Evolutionary conservation across 2,113 vertebrate species (phyloP), one percentile per base, ranked within the genome.

Genomic region (Catharus minimus): DNA sequence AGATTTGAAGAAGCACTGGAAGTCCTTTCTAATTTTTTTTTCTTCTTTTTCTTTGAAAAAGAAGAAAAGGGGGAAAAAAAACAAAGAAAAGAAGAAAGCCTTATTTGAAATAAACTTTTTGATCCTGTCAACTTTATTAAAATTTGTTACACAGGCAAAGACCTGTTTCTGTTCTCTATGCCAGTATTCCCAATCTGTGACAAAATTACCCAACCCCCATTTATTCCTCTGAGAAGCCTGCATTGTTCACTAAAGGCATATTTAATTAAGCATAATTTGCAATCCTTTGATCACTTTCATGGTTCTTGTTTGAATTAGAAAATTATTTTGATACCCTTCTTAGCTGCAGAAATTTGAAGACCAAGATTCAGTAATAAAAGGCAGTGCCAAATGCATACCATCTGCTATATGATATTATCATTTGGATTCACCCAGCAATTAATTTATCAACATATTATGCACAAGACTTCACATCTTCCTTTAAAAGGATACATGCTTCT

Each of bases 231-330:
- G 68, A 91, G 75, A 88, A 88, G 14, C 15, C 36, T 44, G 10
- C 15, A 55, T 90, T 86, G 39, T 88, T 80, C 67, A 62, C 30
- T 86, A 44, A 80, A 90, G n/a, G 7, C 38, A 64, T 88, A 73
- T 82, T 77, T 92, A 84, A 87, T 85, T 91, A 79, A 53, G 17
- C 6, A 41, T 60, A 56, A 79, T 92, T 90, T 86, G 11, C 56
- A 88, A 71, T 67, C 27, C 32, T 92, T 90, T 92, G 64, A 92
- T 93, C 60, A 52, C 27, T 92, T 68, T 50, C 38, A 86, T 58
- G 47, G 17, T 30, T 82, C 36, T 84, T 89, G 27, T 93, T 93
- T 46, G 33, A 88, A 85, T 86, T 81, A 52, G 7, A 67, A 62
- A 77, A 83, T 74, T 69, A 89, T 87, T 94, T 87, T 1, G 0